Evolutionary conservation across 2,113 vertebrate species (phyloP).

Genomic region (Diadophis punctatus): DNA sequence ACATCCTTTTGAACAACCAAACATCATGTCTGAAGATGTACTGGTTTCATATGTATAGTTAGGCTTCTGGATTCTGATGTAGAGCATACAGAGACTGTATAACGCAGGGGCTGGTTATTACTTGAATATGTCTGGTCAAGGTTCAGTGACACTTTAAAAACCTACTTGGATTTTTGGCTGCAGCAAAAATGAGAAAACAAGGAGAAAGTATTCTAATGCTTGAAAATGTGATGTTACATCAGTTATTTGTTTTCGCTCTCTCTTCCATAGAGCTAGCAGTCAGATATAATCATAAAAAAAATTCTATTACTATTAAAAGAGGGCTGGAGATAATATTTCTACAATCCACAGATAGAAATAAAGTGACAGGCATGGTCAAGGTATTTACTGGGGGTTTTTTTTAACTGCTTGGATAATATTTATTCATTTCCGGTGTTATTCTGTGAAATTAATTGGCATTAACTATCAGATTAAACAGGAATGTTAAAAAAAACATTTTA

Average conservation of each 20-base stretch:
- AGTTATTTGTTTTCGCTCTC: slow-evolving; percentile 28
- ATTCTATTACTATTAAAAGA: slow-evolving; percentile 1
- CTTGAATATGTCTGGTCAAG: slow-evolving; percentile 44
- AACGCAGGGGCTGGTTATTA: slow-evolving; percentile 10
- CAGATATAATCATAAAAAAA: slow-evolving; percentile 21
- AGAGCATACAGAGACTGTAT: slow-evolving; percentile 39
- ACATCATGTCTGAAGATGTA: slow-evolving; percentile 7
- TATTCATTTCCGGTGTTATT: neutral
- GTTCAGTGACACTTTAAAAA: slow-evolving; percentile 47
- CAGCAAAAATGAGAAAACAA: slow-evolving; percentile 37
- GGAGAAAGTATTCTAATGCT: neutral
- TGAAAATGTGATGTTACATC: slow-evolving; percentile 24
- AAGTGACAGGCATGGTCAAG: neutral
- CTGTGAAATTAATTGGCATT: slow-evolving; percentile 7
- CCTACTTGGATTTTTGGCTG: slow-evolving; percentile 37
- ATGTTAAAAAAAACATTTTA: neutral
- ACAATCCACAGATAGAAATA: neutral
- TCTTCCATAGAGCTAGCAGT: neutral
- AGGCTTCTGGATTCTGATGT: slow-evolving; percentile 43
- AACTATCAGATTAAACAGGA: neutral
- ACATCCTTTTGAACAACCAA: neutral
- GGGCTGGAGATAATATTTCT: slow-evolving; percentile 31
- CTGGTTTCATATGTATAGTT: slow-evolving; percentile 2
- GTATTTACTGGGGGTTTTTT: too few species aligned
- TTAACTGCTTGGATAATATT: neutral